Conservation (phyloP, 2,113 vertebrate genomes). For the Hippocampus guttulatus region DNA sequence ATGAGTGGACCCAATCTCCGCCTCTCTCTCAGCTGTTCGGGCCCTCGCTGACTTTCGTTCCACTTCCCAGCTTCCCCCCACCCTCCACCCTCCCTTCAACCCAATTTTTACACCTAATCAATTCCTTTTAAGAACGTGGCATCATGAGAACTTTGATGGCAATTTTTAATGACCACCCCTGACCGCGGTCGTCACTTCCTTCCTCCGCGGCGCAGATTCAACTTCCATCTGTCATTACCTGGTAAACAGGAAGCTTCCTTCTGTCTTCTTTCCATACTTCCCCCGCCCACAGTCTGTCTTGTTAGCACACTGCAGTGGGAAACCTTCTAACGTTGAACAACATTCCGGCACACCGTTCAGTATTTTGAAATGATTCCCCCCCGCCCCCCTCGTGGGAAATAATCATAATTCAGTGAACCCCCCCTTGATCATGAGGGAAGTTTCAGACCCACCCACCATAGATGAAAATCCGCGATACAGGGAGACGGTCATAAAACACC, state of each 20-base stretch:
- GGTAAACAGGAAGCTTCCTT: constrained; percentile 43
- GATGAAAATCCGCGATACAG: background rate
- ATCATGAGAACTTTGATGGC: background rate
- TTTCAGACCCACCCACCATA: background rate
- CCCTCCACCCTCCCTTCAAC: constrained; percentile 7
- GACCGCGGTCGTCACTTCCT: background rate
- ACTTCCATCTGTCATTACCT: constrained; percentile 20
- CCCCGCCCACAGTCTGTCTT: constrained; percentile 2
- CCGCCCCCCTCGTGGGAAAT: background rate
- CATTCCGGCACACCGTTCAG: background rate
- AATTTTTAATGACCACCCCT: background rate
- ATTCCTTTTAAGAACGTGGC: background rate
- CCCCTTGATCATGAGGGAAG: background rate
- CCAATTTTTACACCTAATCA: background rate
- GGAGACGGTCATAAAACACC: too few species aligned
- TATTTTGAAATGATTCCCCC: background rate
- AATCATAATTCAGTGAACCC: background rate
- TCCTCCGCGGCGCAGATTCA: constrained; percentile 4
- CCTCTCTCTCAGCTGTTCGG: constrained; percentile 55
- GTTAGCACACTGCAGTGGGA: background rate
- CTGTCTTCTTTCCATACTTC: constrained; percentile 20
- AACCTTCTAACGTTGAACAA: background rate
- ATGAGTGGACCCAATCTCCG: constrained; percentile 59
- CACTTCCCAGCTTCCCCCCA: background rate
- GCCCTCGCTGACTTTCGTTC: constrained; percentile 53